These are phyloP conservation scores for Sycobia sp. DNA, from an alignment of 1,140 invertebrate species.

Conservation along the genomic window DNA sequence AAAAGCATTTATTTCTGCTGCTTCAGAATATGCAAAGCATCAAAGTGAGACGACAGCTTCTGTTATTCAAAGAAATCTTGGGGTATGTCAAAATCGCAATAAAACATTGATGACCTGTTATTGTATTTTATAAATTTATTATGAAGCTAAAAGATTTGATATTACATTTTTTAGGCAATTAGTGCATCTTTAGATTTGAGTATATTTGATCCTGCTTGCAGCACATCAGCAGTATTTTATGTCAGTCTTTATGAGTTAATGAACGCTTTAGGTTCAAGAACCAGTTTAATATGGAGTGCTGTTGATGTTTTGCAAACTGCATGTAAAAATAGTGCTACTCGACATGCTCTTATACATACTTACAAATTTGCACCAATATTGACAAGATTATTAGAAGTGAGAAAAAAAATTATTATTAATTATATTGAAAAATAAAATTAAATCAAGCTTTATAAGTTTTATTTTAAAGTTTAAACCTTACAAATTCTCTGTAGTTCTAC, in stretches of 20 bases:
- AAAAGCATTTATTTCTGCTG: slow-evolving; percentile 57
- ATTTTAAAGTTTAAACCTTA: background rate
- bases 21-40: slow-evolving; percentile 55
- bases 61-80: slow-evolving; percentile 60
- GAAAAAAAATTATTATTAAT: slow-evolving; percentile 40
- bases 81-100: too few species aligned
- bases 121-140: slow-evolving; percentile 33
- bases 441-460: too few species aligned
- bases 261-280: slow-evolving; percentile 46
- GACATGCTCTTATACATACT: slow-evolving; percentile 68
- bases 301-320: slow-evolving; percentile 68
- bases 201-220: slow-evolving; percentile 63
- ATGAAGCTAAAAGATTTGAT: background rate
- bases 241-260: slow-evolving; percentile 62
- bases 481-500: background rate
- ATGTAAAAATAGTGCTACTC: slow-evolving; percentile 65
- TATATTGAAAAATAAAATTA: too few species aligned
- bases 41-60: slow-evolving; percentile 54
- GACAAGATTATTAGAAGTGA: slow-evolving; percentile 62
- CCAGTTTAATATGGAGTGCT: slow-evolving; percentile 63
- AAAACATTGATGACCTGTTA: too few species aligned
- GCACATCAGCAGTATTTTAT: slow-evolving; percentile 61
- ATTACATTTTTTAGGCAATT: slow-evolving; percentile 51
- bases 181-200: slow-evolving; percentile 59
- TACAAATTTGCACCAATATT: slow-evolving; percentile 73